Evolutionary conservation across 2,113 vertebrate genomes (phyloP).

Genomic region (Lasiurus cinereus): DNA sequence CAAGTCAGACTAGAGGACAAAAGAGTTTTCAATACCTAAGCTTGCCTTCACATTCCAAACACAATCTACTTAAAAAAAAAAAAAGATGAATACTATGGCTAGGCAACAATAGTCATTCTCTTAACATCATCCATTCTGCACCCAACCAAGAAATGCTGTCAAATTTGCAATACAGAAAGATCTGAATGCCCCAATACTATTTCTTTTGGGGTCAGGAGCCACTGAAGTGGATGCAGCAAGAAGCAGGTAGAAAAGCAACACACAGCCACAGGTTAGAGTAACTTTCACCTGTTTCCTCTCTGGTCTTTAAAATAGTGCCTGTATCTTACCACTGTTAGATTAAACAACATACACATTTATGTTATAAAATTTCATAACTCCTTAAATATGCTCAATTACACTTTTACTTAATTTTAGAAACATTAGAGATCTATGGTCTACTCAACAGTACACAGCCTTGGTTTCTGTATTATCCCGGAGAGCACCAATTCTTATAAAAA

Average conservation of each 20-base stretch:
- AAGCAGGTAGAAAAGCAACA: not conserved
- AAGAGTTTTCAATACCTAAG: conserved; percentile 44
- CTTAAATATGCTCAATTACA: not conserved
- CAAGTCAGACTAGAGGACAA: not conserved
- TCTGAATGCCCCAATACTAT: not conserved
- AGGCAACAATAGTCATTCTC: not conserved
- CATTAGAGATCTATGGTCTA: not conserved
- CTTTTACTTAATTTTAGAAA: conserved; percentile 1
- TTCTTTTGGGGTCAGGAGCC: not conserved
- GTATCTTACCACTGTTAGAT: not conserved
- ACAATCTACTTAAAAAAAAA: not conserved
- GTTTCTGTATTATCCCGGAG: not conserved
- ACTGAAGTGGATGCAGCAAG: not conserved
- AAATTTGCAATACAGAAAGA: not conserved
- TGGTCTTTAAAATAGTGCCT: not conserved
- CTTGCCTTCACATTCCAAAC: conserved; percentile 43
- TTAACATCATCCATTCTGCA: not conserved
- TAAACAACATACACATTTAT: not conserved
- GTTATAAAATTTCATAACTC: not conserved
- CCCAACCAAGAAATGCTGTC: not conserved
- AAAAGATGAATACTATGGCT: not conserved
- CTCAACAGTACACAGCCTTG: not conserved
- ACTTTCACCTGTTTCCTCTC: not conserved
- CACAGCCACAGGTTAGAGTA: too few species aligned
- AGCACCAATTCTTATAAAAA: not conserved